Evolutionary conservation across 2,113 vertebrate species (phyloP).

Genomic region (Sander lucioperca): DNA sequence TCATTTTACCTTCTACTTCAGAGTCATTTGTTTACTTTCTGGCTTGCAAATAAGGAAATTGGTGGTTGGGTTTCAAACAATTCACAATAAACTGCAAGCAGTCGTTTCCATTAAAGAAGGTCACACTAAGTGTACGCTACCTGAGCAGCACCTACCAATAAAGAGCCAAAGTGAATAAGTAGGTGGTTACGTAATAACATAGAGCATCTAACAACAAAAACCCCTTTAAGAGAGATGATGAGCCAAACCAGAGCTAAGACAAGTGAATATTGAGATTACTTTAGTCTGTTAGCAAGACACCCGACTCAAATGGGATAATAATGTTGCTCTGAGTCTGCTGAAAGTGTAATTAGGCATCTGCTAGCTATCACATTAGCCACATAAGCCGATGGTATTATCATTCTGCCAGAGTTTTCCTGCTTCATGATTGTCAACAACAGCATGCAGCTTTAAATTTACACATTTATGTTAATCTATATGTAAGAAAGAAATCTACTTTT

Average conservation of each 20-base stretch:
- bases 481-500: not conserved
- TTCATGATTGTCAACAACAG: not conserved
- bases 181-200: not conserved
- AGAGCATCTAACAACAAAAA: not conserved
- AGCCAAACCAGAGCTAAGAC: not conserved
- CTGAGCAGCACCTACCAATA: too few species aligned
- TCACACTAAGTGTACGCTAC: too few species aligned
- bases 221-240: not conserved
- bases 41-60: not conserved
- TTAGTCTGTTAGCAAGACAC: not conserved
- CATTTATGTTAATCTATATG: not conserved
- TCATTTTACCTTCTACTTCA: not conserved
- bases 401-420: not conserved
- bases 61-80: not conserved
- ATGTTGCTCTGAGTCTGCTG: constrained; percentile 9
- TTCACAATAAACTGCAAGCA: not conserved
- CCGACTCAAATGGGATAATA: not conserved
- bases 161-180: not conserved
- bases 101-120: not conserved
- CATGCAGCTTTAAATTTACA: not conserved
- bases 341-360: constrained; percentile 29
- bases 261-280: not conserved
- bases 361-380: not conserved
- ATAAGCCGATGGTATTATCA: not conserved
- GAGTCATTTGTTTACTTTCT: not conserved